Conservation (phyloP, 2,888 invertebrate genomes). For the Amblyjoppa fuscipennis region DNA sequence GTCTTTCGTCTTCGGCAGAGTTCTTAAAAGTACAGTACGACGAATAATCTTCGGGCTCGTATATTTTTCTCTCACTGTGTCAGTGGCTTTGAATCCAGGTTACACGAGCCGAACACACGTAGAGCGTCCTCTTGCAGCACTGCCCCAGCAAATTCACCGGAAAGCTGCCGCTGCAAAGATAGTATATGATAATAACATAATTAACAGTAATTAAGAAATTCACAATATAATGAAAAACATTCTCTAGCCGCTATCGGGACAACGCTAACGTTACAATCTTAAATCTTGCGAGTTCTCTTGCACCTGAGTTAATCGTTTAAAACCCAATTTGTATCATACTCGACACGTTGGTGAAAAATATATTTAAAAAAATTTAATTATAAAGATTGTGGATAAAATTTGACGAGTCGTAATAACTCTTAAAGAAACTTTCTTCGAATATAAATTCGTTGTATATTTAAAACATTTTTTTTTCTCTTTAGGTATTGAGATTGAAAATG, state of each 20-base stretch:
- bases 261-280: no score
- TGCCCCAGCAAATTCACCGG: no score
- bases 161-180: no score
- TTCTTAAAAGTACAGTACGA: neutral
- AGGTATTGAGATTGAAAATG: neutral
- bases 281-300: no score
- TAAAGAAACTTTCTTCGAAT: neutral
- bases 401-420: neutral
- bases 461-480: neutral
- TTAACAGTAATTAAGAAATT: neutral
- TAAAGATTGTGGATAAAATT: neutral
- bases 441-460: neutral
- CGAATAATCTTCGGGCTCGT: neutral
- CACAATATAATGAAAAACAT: neutral
- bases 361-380: neutral
- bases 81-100: neutral
- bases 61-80: neutral
- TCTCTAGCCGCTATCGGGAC: no score
- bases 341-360: neutral
- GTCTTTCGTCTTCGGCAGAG: neutral
- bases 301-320: no score
- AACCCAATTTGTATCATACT: no score
- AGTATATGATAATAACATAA: no score
- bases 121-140: no score
- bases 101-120: neutral